Base-by-base conservation (phyloP, 2,888 invertebrate species). In the Spodoptera exigua region DNA sequence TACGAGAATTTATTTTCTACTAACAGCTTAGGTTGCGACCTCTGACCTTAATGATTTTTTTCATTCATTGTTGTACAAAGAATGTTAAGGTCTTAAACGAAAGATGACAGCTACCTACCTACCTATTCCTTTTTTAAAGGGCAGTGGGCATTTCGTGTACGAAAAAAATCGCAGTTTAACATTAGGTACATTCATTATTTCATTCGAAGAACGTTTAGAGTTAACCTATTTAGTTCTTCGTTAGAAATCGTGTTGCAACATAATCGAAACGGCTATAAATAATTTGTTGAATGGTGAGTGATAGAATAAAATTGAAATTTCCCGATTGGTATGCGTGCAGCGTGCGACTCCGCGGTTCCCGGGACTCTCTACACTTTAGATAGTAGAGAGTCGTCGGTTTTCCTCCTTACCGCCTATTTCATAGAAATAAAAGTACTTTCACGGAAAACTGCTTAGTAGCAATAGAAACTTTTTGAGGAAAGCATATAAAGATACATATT, bases 301-400 rank as follows among this genome's bases (percentile, higher is more conserved):
- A 49, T 57, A 48, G 68, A 71, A 78, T 76, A 70, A 78, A 79
- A 82, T 80, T 79, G 80, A 77, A 82, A 78, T 81, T 80, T 79
- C 76, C 81, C 76, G 73, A 78, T 92, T 90, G 84, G 81, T 90
- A 91, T 91, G 87, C 91, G 79, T 62, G 58, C 56, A 55, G 76
- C 82, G 85, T 83, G 74, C 49, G 62, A 79, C 76, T 76, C 77
- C 72, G 70, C 70, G 69, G 77, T 81, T 81, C 79, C 75, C 71
- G 54, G 82, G 82, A 37, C 54, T 45, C 51, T 85, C 82, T 83
- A 37, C 54, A 41, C 51, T 85, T 82, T 83, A 81, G 60, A 67
- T 65, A 75, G 71, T 85, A 88, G 91, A 90, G 91, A 90, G 89
- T 78, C 80, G 80, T 39, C 66, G 52, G 82, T 89, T 91, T 91